These are phyloP conservation scores for Pterois miles DNA, from an alignment of 2,797 vertebrate species.

Conservation along the genomic window DNA sequence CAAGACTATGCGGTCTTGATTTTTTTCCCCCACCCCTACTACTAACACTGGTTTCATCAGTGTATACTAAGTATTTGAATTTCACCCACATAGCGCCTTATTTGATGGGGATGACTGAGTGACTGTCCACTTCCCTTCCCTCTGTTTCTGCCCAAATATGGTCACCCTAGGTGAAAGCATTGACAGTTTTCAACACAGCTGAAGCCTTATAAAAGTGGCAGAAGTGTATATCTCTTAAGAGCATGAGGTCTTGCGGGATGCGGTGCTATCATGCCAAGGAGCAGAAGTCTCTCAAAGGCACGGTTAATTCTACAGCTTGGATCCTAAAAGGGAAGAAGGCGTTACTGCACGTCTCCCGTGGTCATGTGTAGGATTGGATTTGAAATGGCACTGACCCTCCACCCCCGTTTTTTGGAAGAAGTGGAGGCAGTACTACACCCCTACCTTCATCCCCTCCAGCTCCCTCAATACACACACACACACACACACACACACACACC, in stretches of 20 bases:
- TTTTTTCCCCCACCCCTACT: too few species aligned
- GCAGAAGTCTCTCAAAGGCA: slow-evolving; percentile 50
- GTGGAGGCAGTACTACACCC: background rate
- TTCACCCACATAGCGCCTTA: slow-evolving; percentile 1
- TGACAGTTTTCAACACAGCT: slow-evolving; percentile 21
- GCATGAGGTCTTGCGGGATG: slow-evolving; percentile 47
- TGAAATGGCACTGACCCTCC: slow-evolving; percentile 44
- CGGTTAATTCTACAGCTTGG: slow-evolving; percentile 48
- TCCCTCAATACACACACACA: background rate
- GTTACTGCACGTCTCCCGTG: slow-evolving; percentile 35
- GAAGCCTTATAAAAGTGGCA: slow-evolving; percentile 27
- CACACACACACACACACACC: slow-evolving; percentile 1
- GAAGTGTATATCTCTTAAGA: slow-evolving; percentile 49
- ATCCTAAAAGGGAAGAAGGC: slow-evolving; percentile 43
- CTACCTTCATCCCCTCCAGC: background rate
- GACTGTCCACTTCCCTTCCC: background rate
- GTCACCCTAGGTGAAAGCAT: slow-evolving; percentile 25
- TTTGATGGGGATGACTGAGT: background rate
- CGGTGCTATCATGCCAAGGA: slow-evolving; percentile 34
- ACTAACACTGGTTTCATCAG: background rate
- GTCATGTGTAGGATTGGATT: slow-evolving; percentile 61
- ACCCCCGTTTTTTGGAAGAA: slow-evolving; percentile 9
- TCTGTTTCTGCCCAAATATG: slow-evolving; percentile 38
- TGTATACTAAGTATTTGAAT: background rate
- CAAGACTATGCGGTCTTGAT: too few species aligned